Evolutionary conservation across 2,113 vertebrate genomes (phyloP).

Genomic region (Scatophagus argus): DNA sequence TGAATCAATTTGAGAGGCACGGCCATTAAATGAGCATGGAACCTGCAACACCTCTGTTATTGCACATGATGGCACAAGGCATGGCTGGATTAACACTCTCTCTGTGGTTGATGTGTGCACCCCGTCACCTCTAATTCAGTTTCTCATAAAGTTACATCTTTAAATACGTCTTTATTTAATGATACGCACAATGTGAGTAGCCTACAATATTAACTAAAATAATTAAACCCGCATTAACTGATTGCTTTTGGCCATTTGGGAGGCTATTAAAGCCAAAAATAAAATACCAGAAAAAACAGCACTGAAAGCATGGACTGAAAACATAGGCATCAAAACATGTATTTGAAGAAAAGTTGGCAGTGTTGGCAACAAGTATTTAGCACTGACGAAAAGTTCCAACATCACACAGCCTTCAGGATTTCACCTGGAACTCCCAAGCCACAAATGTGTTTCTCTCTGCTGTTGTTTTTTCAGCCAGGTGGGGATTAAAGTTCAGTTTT

Average conservation of each 20-base stretch:
- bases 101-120: background rate
- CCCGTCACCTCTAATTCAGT: background rate
- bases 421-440: no score
- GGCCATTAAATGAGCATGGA: background rate
- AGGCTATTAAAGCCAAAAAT: no score
- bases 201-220: background rate
- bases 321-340: no score
- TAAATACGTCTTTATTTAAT: background rate
- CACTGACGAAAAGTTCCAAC: no score
- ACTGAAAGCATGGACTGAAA: no score
- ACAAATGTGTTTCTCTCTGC: no score
- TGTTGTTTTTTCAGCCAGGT: no score
- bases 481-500: no score
- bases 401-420: no score
- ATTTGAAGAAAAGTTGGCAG: no score
- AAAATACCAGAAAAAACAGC: no score
- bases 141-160: background rate
- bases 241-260: background rate
- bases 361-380: no score
- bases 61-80: background rate
- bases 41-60: background rate
- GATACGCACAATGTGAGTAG: background rate
- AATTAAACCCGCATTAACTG: background rate
- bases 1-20: background rate
- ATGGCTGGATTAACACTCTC: background rate